Evolutionary conservation across 2,113 vertebrate genomes (phyloP).

Genomic region (Proterorhinus semilunaris): DNA sequence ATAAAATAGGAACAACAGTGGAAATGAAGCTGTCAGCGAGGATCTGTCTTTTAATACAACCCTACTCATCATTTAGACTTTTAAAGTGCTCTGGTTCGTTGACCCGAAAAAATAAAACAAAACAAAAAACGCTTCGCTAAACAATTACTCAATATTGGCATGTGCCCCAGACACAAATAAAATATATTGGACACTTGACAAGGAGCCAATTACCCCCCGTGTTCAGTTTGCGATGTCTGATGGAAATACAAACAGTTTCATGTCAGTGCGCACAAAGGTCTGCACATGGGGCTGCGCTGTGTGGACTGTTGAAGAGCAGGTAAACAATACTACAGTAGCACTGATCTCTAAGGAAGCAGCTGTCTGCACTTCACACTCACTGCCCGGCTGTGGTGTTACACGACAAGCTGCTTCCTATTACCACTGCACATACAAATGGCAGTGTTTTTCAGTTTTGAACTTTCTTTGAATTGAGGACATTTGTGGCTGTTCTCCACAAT

Average conservation of each 20-base stretch:
- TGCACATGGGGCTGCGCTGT: neutral
- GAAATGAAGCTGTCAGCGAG: slow-evolving; percentile 3
- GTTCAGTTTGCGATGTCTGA: neutral
- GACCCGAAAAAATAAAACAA: neutral
- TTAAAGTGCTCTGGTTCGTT: slow-evolving; percentile 3
- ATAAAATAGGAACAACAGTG: slow-evolving; percentile 1
- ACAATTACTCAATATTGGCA: slow-evolving; percentile 12
- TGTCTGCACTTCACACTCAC: neutral
- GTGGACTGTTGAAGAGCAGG: neutral
- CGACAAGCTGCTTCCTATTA: neutral
- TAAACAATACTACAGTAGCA: neutral
- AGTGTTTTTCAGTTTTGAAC: no score
- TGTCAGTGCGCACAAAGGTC: neutral
- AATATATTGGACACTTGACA: slow-evolving; percentile 13
- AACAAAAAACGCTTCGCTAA: neutral
- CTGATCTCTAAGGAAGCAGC: slow-evolving; percentile 2
- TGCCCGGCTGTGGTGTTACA: slow-evolving; percentile 13
- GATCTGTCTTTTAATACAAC: slow-evolving; percentile 8
- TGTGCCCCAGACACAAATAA: slow-evolving; percentile 14
- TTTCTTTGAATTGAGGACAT: no score
- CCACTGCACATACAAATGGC: neutral
- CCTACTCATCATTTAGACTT: neutral
- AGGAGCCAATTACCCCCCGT: neutral
- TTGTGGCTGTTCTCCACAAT: neutral
- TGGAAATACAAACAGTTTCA: slow-evolving; percentile 5